Percentiles rank a stretch among this genome's conserved stretches.
Conservation (phyloP, 2,888 invertebrate species). For the Caenorhabditis doughertyi region DNA sequence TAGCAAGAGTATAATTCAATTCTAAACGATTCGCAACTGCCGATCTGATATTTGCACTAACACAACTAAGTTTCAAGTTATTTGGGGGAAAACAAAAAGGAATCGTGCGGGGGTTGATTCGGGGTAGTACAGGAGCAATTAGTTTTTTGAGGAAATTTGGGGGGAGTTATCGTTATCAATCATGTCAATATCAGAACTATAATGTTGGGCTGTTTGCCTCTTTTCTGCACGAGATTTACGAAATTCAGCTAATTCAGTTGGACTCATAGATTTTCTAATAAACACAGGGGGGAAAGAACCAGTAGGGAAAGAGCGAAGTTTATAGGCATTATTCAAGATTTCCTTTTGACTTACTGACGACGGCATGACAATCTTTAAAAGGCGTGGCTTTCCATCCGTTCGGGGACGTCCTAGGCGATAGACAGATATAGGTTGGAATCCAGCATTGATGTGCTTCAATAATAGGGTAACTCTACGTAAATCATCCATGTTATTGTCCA, state of each 20-base stretch:
- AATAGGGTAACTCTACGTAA: background rate
- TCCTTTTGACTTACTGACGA: background rate
- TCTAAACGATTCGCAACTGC: background rate
- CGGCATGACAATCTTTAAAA: background rate
- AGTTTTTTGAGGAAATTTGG: background rate
- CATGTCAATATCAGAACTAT: background rate
- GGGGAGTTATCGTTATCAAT: background rate
- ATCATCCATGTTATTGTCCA: background rate
- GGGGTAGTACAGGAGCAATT: no score
- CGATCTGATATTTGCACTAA: background rate
- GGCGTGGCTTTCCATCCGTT: background rate
- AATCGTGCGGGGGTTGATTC: background rate
- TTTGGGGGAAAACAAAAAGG: background rate
- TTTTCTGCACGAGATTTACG: background rate
- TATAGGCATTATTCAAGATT: background rate
- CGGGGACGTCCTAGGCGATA: background rate
- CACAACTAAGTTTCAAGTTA: background rate
- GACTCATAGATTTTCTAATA: background rate
- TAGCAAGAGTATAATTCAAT: background rate
- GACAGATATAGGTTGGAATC: background rate
- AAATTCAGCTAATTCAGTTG: background rate
- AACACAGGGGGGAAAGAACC: background rate
- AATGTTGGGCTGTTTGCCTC: background rate
- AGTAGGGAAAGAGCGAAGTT: background rate
- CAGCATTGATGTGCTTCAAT: background rate